Conservation (phyloP, 2,113 vertebrate genomes). For the Leucosticte australis region DNA sequence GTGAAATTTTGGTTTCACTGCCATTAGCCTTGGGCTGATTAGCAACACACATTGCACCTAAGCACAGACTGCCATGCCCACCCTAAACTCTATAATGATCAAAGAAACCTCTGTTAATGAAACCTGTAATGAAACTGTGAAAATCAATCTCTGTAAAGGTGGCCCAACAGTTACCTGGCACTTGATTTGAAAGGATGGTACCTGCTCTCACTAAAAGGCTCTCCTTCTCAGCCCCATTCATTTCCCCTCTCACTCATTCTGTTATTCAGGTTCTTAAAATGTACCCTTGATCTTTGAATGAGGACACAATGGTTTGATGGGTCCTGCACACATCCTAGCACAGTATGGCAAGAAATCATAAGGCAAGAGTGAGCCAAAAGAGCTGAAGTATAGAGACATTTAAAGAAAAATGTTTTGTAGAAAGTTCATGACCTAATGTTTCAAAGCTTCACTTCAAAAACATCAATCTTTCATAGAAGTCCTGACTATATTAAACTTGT, state of each 20-base stretch:
- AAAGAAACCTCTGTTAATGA: not conserved
- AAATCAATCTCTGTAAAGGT: not conserved
- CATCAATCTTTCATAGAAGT: not conserved
- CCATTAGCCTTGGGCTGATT: not conserved
- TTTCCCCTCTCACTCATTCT: not conserved
- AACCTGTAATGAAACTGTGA: not conserved
- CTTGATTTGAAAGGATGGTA: not conserved
- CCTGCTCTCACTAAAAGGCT: not conserved
- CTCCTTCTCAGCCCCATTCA: not conserved
- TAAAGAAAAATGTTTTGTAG: not conserved
- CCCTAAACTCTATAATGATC: not conserved
- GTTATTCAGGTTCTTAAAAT: not conserved
- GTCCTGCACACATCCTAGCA: not conserved
- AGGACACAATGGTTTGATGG: not conserved
- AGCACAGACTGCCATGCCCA: not conserved
- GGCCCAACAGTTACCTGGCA: not conserved
- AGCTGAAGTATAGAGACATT: not conserved
- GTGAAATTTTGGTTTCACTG: not conserved
- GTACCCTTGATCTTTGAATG: not conserved
- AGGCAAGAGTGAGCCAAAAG: not conserved
- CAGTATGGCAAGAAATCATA: not conserved
- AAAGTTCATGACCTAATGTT: not conserved
- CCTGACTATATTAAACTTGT: not conserved
- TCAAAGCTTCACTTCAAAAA: conserved; percentile 30
- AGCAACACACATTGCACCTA: accelerated